phyloP scores from a whole-genome alignment of 2,797 vertebrate species.

The Sebastes cheni region DNA sequence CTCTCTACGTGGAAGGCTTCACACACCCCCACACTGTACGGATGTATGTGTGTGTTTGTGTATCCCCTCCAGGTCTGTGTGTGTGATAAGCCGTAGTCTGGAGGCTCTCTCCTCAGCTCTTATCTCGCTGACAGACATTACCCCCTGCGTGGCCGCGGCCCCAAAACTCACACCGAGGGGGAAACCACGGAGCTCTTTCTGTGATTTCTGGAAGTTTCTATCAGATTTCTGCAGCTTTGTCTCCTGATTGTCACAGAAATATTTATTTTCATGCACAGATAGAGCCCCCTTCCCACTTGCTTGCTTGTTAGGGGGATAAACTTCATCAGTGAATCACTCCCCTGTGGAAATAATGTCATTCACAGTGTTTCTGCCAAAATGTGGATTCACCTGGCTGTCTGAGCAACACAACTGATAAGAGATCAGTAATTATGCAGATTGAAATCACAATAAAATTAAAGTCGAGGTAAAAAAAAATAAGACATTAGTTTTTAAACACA shows the following conservation, averaged over 20 bases:
- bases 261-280: neutral
- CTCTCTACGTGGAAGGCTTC: slow-evolving; percentile 13
- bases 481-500: neutral
- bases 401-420: slow-evolving; percentile 4
- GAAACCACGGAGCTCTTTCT: neutral
- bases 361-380: neutral
- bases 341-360: slow-evolving; percentile 9
- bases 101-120: slow-evolving; percentile 50
- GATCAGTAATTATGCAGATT: slow-evolving; percentile 20
- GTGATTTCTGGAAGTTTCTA: slow-evolving; percentile 26
- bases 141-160: slow-evolving; percentile 22
- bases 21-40: neutral
- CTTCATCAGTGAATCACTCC: neutral
- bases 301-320: neutral
- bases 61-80: slow-evolving; percentile 41
- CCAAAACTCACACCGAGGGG: slow-evolving; percentile 21
- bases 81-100: slow-evolving; percentile 58
- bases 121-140: slow-evolving; percentile 65
- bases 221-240: slow-evolving; percentile 46
- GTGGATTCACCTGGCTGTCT: neutral
- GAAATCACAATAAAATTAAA: neutral
- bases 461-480: neutral
- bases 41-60: slow-evolving; percentile 12
- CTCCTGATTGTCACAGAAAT: neutral
- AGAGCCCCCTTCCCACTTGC: neutral